Conservation (phyloP, 1,140 invertebrate species). For the Lerema accius region DNA sequence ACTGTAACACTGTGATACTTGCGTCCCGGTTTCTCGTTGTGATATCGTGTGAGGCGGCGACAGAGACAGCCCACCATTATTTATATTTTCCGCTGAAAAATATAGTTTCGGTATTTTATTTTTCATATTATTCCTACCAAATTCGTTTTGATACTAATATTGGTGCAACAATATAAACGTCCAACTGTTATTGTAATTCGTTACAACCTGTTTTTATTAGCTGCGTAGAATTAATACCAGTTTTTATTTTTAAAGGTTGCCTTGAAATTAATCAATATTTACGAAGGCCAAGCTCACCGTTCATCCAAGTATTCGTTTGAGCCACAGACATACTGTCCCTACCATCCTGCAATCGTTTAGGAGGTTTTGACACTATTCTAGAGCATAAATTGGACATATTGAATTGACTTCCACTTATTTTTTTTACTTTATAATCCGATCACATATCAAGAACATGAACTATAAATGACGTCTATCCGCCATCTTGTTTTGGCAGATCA, state of each 20-base stretch:
- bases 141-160: not conserved
- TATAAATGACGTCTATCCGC: constrained; percentile 52
- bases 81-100: constrained; percentile 75
- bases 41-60: constrained; percentile 76
- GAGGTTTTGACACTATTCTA: constrained; percentile 87
- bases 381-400: constrained; percentile 89
- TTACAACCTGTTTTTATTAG: constrained; percentile 43
- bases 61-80: constrained; percentile 74
- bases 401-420: constrained; percentile 71
- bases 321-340: constrained; percentile 89
- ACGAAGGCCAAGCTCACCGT: constrained; percentile 85
- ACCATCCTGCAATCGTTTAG: constrained; percentile 86
- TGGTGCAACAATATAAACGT: not conserved
- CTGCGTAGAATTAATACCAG: constrained; percentile 45
- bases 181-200: not conserved
- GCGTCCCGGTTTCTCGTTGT: constrained; percentile 71
- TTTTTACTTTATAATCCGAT: constrained; percentile 54
- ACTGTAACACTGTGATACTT: constrained; percentile 75
- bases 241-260: constrained; percentile 35
- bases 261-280: constrained; percentile 73
- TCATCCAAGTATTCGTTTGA: constrained; percentile 92
- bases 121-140: not conserved
- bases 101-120: constrained; percentile 6
- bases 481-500: constrained; percentile 60
- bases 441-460: constrained; percentile 44